Evolutionary conservation across 1,140 invertebrate genomes (phyloP), one percentile per base, ranked within the genome.

Genomic region (Pseudomyrmex dendroicus): DNA sequence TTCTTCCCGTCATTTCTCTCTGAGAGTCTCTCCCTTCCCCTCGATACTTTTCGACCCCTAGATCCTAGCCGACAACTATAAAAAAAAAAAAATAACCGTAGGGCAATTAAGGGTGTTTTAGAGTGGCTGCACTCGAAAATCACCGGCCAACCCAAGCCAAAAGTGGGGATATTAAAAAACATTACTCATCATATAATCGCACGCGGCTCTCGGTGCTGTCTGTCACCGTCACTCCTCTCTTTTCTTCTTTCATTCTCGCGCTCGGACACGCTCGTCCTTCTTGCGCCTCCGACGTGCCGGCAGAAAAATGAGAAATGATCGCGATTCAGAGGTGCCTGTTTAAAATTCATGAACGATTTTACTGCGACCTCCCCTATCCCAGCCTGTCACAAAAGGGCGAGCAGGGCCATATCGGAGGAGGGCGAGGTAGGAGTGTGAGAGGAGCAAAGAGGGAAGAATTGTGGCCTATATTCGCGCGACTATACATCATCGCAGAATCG

Each of bases 291-390:
- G 44, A 52, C 80, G 72, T 82, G 91, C 91, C 93, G 87, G 72
- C 84, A 91, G 92, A 91, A 91, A 93, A 91, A 94, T 94, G 93
- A 94, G 91, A 94, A 94, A 94, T 94, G 94, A 94, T 94, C 92
- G 87, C 91, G 90, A 93, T 93, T 93, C 92, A 89, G 77, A 89
- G 86, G 78, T 82, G 78, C 80, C 94, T 94, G 92, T 93, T 94
- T 94, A 94, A 94, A 94, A 94, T 94, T 94, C 93, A 94, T 94
- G 92, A 94, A 94, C 92, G 93, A 94, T 93, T 94, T 93, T 93
- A 91, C 90, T 87, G 91, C 86, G 77, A 74, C 67, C 83, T 66
- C 61, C 83, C 73, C 82, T 56, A 78, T 86, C 82, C 80, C 76
- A 73, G 72, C 83, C 64, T 73, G 72, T 80, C 72, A 90, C 91